Conservation (phyloP, 2,113 vertebrate genomes). For the Syngnathus floridae region DNA sequence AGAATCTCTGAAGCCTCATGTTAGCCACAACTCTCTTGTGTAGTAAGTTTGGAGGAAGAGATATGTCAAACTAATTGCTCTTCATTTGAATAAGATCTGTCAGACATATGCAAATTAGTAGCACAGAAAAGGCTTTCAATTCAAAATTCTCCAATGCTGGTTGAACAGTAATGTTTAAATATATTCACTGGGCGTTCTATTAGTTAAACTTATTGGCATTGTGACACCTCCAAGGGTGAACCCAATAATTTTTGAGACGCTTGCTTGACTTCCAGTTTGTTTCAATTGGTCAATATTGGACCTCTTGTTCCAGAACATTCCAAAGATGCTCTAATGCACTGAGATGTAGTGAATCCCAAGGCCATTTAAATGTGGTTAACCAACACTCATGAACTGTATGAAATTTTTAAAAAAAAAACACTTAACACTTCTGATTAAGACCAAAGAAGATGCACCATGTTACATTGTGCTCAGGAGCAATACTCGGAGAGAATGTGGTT, state of each 20-base stretch:
- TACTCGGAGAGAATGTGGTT: neutral
- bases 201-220: neutral
- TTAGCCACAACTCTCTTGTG: neutral
- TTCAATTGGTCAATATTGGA: neutral
- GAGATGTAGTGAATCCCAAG: neutral
- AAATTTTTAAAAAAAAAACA: neutral
- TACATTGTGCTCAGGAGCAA: neutral
- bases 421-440: neutral
- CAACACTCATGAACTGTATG: neutral
- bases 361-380: neutral
- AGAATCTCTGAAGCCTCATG: neutral
- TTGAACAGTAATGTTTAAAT: neutral
- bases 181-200: neutral
- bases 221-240: neutral
- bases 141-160: neutral
- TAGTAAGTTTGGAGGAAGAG: conserved; percentile 3
- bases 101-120: conserved; percentile 21
- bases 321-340: neutral
- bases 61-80: conserved; percentile 16
- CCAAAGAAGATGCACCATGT: neutral
- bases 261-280: neutral
- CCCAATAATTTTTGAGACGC: neutral
- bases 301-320: neutral
- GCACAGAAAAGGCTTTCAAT: neutral
- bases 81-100: conserved; percentile 29